Conservation (phyloP, 1,140 invertebrate species). For the Plectrocnemia conspersa region DNA sequence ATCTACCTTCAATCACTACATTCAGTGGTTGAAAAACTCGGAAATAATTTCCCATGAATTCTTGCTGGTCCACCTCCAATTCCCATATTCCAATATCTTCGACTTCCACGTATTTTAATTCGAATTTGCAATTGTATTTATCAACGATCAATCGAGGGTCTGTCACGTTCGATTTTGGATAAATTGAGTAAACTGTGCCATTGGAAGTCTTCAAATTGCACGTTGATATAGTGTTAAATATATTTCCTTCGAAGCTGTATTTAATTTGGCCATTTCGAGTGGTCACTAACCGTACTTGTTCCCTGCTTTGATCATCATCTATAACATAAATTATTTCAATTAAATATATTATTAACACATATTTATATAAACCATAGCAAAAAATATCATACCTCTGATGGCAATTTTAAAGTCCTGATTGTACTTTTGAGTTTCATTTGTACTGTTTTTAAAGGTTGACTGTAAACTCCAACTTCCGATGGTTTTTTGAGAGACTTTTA, state of each 20-base stretch:
- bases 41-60: not conserved
- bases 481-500: too few relatives aligned
- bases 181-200: conserved; percentile 17
- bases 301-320: too few relatives aligned
- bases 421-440: too few relatives aligned
- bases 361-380: too few relatives aligned
- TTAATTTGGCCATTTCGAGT: not conserved
- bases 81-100: not conserved
- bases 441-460: too few relatives aligned
- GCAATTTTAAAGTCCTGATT: too few relatives aligned
- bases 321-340: too few relatives aligned
- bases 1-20: conserved; percentile 4
- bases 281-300: not conserved
- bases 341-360: too few relatives aligned
- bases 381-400: too few relatives aligned
- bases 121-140: not conserved
- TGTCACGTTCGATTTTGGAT: conserved; percentile 13
- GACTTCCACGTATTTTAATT: not conserved
- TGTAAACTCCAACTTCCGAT: too few relatives aligned
- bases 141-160: conserved; percentile 1
- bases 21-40: not conserved
- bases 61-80: not conserved
- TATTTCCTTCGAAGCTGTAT: not conserved
- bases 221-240: not conserved
- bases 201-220: conserved; percentile 10